Evolutionary conservation across 2,797 vertebrate species (phyloP).

Genomic region (Chaetophractus vellerosus): DNA sequence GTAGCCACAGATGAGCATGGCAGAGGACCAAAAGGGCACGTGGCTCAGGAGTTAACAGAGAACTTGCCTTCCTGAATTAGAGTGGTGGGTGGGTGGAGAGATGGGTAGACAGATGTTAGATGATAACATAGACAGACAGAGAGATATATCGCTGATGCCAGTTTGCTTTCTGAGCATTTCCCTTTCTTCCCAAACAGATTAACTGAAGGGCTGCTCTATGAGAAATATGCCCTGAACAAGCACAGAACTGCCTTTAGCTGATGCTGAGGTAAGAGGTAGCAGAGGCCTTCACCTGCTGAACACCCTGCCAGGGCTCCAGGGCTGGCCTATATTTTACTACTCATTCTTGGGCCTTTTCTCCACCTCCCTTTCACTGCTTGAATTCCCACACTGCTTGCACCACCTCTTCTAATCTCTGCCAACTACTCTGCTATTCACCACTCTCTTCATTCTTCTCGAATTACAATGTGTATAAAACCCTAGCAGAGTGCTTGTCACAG

Average conservation of each 20-base stretch:
- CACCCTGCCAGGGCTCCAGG: not conserved
- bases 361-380: not conserved
- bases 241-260: not conserved
- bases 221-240: not conserved
- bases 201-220: not conserved
- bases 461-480: not conserved
- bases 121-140: not conserved
- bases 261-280: not conserved
- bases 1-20: not conserved
- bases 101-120: too few species aligned
- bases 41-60: not conserved
- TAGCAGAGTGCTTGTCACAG: not conserved
- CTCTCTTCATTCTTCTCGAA: not conserved
- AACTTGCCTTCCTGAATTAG: not conserved
- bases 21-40: not conserved
- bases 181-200: not conserved
- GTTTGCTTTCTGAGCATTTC: not conserved
- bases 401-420: constrained; percentile 12
- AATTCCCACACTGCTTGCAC: not conserved
- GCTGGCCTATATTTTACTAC: not conserved
- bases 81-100: not conserved
- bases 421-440: not conserved
- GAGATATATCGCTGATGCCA: not conserved
- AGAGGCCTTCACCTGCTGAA: not conserved
- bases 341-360: not conserved